Base-by-base conservation (phyloP, 30 jellyfish, hydroid and myxozoan species). In the Cassiopea xamachana region DNA sequence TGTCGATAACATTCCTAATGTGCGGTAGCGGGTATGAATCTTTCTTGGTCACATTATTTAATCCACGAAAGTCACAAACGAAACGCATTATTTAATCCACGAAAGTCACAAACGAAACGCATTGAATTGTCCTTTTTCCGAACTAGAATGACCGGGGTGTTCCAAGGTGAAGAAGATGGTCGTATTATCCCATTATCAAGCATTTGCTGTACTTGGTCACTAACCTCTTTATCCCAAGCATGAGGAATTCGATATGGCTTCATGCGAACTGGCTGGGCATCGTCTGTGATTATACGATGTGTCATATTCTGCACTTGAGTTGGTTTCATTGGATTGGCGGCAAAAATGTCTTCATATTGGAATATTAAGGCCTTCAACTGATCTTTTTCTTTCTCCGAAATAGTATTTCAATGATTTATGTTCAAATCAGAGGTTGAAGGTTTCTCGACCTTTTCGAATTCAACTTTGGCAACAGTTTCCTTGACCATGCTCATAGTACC, bases 11-110 rank as follows among this genome's bases (percentile, higher is more conserved):
- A 71, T 79, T 87, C 7, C 91, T 74, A 58, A 79, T 88, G 27
- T 88, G 95, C 12, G 91, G 95, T 14, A 78, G 95, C 15, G 95
- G 95, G 67, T 69, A 88, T n/a, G 91, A 62, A 72, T 75, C 95
- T 60, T 69, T 79, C 67, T 88, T 88, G 45, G 95, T 78, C 48
- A 19, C 0, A 27, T 27, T 27, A 27, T 27, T 27, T 27, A 27
- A 27, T 27, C 39, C 39, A 27, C 39, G 39, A 27, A 27, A 27
- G 39, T 27, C 39, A 27, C 39, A 27, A 27, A 27, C 39, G 39
- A 27, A 27, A 27, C 39, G 39, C 75, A 48, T 88, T n/a, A 79
- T 80, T 88, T 12, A 88, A 87, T 12, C 91, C 91, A 15, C 80
- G 85, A 60, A 88, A 88, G 68, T 88, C 95, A 73, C 86, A 88